Conservation (phyloP, 2,113 vertebrate species). For the Spilogale gracilis region DNA sequence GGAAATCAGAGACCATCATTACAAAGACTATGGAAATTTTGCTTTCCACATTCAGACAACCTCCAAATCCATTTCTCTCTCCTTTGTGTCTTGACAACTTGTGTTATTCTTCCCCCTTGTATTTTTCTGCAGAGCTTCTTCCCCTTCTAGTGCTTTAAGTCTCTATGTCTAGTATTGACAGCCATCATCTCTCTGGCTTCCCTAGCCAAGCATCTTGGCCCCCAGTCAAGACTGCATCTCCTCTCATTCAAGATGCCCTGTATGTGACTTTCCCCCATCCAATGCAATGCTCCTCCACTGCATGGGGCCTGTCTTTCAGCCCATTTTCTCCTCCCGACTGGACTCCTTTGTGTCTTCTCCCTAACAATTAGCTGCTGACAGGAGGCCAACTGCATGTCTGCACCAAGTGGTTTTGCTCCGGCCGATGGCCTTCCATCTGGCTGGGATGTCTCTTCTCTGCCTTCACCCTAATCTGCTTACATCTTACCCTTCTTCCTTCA, state of each 20-base stretch:
- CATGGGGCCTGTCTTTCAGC: background rate
- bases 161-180: background rate
- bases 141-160: background rate
- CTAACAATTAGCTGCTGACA: background rate
- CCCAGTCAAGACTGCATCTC: conserved; percentile 21
- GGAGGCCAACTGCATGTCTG: background rate
- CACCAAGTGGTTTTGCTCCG: background rate
- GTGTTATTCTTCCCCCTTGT: background rate
- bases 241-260: background rate
- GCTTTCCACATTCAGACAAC: background rate
- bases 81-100: background rate
- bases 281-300: background rate
- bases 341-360: background rate
- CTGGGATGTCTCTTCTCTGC: background rate
- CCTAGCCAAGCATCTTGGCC: background rate
- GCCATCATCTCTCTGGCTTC: background rate
- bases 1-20: background rate
- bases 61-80: conserved; percentile 1
- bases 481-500: background rate
- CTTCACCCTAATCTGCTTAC: background rate
- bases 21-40: background rate
- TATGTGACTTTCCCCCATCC: background rate
- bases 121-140: background rate
- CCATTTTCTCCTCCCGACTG: background rate
- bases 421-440: background rate